Percentiles rank a stretch among this genome's conserved stretches.
These are phyloP conservation scores for Platycheirus albimanus DNA, from an alignment of 2,888 invertebrate genomes.

Conservation along the genomic window DNA sequence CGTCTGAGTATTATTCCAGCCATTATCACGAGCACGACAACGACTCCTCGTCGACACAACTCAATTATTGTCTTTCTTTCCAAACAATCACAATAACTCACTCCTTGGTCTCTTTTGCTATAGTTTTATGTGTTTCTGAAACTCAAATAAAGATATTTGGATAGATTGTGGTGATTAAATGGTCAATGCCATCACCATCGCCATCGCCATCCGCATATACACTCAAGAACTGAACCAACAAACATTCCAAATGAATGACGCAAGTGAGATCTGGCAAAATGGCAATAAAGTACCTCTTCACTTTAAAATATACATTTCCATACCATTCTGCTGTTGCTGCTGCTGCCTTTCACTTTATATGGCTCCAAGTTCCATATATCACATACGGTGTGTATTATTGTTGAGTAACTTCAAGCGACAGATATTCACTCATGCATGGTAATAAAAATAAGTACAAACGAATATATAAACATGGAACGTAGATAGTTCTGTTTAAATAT, in stretches of 20 bases:
- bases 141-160: conserved; percentile 14
- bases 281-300: conserved; percentile 35
- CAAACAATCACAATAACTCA: conserved; percentile 4
- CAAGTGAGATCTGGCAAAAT: conserved; percentile 17
- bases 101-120: background rate
- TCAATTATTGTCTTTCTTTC: background rate
- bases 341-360: conserved; percentile 13
- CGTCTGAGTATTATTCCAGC: conserved; percentile 1
- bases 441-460: too few species aligned
- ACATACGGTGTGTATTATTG: conserved; percentile 7
- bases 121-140: background rate
- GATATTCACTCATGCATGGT: background rate
- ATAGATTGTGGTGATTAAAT: conserved; percentile 39
- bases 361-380: background rate
- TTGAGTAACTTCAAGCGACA: conserved; percentile 31
- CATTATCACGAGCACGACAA: too few species aligned
- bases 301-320: conserved; percentile 22
- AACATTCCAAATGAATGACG: conserved; percentile 27
- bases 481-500: background rate
- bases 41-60: conserved; percentile 3
- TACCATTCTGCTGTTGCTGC: conserved; percentile 4
- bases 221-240: conserved; percentile 4
- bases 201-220: too few species aligned
- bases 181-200: conserved; percentile 31
- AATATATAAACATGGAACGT: background rate